Conservation (phyloP, 1,140 invertebrate species). For the Cotesia glomerata region DNA sequence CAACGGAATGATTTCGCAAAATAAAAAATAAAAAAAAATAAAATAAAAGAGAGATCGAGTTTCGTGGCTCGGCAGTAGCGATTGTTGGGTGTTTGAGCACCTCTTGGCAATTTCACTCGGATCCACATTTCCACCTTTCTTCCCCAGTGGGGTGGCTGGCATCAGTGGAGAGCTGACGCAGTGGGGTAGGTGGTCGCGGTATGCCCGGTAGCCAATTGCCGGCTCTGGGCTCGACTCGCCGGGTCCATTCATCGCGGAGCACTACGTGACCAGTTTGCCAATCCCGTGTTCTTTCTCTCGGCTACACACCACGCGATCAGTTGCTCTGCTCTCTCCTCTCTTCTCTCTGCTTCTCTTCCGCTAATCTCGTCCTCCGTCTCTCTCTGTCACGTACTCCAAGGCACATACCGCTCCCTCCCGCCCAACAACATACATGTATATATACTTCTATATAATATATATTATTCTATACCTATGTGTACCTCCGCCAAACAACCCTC, state of each 20-base stretch:
- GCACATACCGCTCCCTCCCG: slow-evolving; percentile 2
- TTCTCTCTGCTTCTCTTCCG: slow-evolving; percentile 29
- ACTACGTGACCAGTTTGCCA: slow-evolving; percentile 64
- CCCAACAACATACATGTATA: no score
- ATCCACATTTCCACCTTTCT: neutral
- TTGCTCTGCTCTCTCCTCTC: slow-evolving; percentile 40
- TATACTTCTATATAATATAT: slow-evolving; percentile 18
- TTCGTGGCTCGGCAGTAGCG: neutral
- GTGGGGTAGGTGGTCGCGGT: slow-evolving; percentile 59
- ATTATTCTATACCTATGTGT: slow-evolving; percentile 36
- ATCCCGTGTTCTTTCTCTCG: slow-evolving; percentile 42
- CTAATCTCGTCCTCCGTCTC: neutral
- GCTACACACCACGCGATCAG: slow-evolving; percentile 37
- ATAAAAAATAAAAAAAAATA: neutral
- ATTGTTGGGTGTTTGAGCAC: slow-evolving; percentile 50
- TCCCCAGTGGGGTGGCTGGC: slow-evolving; percentile 44
- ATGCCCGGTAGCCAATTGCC: slow-evolving; percentile 64
- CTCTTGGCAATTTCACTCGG: slow-evolving; percentile 55
- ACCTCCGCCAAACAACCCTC: slow-evolving; percentile 39
- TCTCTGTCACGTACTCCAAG: neutral
- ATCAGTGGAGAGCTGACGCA: slow-evolving; percentile 47
- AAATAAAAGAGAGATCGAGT: neutral
- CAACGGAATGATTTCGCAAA: no score
- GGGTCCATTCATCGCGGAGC: slow-evolving; percentile 63
- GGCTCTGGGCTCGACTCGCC: slow-evolving; percentile 59